phyloP scores from a whole-genome alignment of 2,888 invertebrate genomes.

The Ommatoiulus sabulosus region DNA sequence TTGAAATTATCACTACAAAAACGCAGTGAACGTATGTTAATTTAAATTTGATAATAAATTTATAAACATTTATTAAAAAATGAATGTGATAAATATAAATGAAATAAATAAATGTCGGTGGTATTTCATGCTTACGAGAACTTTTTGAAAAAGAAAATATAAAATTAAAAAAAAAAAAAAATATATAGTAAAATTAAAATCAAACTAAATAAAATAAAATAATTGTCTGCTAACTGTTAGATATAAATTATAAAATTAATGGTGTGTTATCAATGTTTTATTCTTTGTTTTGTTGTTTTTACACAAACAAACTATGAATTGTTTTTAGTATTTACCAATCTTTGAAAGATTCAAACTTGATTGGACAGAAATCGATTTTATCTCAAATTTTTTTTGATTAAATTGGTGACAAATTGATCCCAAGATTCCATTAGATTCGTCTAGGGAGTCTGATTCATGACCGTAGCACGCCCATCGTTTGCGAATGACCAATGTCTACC shows the following conservation, averaged over 20 bases:
- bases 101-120: too few species aligned
- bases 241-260: too few species aligned
- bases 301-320: background rate
- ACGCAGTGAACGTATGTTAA: too few species aligned
- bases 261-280: too few species aligned
- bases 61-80: background rate
- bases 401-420: background rate
- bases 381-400: background rate
- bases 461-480: background rate
- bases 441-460: background rate
- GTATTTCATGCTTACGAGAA: too few species aligned
- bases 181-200: too few species aligned
- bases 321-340: background rate
- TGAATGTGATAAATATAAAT: background rate
- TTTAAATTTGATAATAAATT: background rate
- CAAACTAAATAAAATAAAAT: too few species aligned
- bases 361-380: background rate
- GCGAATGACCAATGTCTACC: background rate
- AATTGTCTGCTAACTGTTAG: too few species aligned
- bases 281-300: too few species aligned
- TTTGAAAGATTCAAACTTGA: background rate
- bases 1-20: background rate
- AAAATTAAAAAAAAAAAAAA: too few species aligned
- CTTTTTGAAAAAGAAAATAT: too few species aligned
- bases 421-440: background rate